Base-by-base conservation (phyloP, 2,797 vertebrate genomes). In the Trachops cirrhosus region DNA sequence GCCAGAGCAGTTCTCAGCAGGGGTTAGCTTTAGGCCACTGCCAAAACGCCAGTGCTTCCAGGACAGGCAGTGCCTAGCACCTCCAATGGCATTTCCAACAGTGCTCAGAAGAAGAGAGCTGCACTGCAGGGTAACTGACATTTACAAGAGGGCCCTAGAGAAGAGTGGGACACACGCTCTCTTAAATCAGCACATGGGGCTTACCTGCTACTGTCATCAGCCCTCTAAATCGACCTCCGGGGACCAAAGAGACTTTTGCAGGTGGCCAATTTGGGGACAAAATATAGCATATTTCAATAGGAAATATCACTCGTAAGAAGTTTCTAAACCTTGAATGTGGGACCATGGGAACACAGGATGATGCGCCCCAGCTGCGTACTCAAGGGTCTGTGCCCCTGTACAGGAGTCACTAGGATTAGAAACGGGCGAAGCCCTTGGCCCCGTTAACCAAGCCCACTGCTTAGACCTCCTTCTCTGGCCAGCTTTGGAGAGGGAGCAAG, bases 201-300 rank as follows among this genome's bases (percentile, higher is more conserved):
- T 92, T 44, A 92, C 64, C 54, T 79, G 87, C 86, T 89, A 71
- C 85, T 77, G 89, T 52, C 14, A 50, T 68, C 87, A 34, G 59
- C 91, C 85, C 90, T 74, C 67, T 86, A 85, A 79, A 73, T 39
- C 2, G 0, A 89, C 32, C 46, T 80, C n/a, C 86, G 44, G 52
- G 54, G 11, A 92, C 74, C 75, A 94, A 89, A 94, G 18, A 78
- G 50, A 92, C 54, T 86, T 57, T 19, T 62, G 7, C 73, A 92
- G 71, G 59, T 68, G 78, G 80, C 57, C 24, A 91, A 59, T 80
- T 57, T 84, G 50, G 34, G 74, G 48, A 46, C 52, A 92, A 93
- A 94, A 96, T 73, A 39, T 18, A 97, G 37, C 68, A 89, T 48
- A 92, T 57, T 80, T 62, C 68, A 87, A 92, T 1, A 70, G 68